phyloP scores from a whole-genome alignment of 37 sponge, comb jelly and placozoan species.

The Geodia barretti region DNA sequence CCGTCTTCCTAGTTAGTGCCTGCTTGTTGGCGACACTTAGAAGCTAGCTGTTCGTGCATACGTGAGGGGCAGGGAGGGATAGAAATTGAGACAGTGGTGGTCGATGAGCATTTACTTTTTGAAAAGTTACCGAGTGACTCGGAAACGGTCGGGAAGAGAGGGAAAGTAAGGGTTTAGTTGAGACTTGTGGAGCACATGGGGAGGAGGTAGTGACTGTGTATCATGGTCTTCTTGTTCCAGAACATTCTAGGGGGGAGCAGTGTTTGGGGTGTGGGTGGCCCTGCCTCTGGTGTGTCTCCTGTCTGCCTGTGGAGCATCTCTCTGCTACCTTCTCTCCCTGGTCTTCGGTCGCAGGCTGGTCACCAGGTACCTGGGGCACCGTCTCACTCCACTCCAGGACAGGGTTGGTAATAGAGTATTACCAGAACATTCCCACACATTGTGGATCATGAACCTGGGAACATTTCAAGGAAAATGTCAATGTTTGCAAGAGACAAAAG shows the following conservation, averaged over 20 bases:
- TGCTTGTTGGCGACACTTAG: no score
- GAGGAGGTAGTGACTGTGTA: background rate
- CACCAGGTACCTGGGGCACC: conserved; percentile 20
- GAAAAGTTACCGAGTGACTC: no score
- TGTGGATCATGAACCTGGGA: no score
- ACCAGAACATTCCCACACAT: no score
- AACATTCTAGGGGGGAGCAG: conserved; percentile 85
- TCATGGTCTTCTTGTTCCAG: conserved; percentile 23
- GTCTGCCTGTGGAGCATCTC: conserved; percentile 70
- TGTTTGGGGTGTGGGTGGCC: conserved; percentile 73
- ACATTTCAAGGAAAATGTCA: no score
- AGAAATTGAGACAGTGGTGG: no score
- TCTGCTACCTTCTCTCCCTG: conserved; percentile 74
- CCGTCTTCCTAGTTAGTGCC: conserved; percentile 74
- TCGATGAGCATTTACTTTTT: no score
- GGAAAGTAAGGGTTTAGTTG: no score
- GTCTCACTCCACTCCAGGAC: conserved; percentile 27
- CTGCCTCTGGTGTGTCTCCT: conserved; percentile 76
- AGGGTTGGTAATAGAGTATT: conserved; percentile 40
- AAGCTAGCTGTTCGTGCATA: no score
- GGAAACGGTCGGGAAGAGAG: no score
- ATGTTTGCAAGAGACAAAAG: no score
- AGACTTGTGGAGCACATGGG: conserved; percentile 14
- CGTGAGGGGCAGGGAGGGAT: no score
- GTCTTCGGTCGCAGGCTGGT: conserved; percentile 48